A percentile compares a stretch with the other conserved stretches of the same genome.
Conservation (phyloP, 2,797 vertebrate species). For the Masticophis lateralis region DNA sequence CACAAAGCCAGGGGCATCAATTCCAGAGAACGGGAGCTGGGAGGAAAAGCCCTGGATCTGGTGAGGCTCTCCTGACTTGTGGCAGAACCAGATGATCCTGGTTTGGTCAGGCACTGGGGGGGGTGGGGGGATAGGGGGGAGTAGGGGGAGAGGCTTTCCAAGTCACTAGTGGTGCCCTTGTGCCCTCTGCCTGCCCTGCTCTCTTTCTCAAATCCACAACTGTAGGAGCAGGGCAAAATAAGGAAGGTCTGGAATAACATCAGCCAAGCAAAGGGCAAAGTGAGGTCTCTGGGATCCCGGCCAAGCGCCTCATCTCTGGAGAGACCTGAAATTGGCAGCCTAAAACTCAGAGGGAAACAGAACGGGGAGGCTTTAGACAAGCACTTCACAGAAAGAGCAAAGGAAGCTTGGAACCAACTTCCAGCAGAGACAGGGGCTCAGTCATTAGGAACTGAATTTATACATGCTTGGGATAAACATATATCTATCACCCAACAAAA, state of each 20-base stretch:
- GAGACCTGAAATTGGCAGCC: background rate
- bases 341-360: background rate
- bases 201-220: background rate
- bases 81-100: background rate
- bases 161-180: background rate
- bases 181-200: no score
- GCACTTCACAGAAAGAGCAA: no score
- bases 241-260: background rate
- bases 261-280: background rate
- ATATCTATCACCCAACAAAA: no score
- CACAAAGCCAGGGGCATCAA: background rate
- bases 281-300: background rate
- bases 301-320: background rate
- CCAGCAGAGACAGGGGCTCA: no score
- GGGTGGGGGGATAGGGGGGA: no score
- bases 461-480: no score
- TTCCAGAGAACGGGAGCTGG: background rate
- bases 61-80: background rate
- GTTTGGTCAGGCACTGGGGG: no score
- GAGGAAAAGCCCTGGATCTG: background rate
- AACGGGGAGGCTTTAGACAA: background rate
- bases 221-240: background rate
- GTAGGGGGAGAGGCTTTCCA: background rate
- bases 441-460: no score
- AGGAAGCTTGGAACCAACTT: no score